Evolutionary conservation across 2,888 invertebrate species (phyloP).

Genomic region (Drosophila peninsularis): DNA sequence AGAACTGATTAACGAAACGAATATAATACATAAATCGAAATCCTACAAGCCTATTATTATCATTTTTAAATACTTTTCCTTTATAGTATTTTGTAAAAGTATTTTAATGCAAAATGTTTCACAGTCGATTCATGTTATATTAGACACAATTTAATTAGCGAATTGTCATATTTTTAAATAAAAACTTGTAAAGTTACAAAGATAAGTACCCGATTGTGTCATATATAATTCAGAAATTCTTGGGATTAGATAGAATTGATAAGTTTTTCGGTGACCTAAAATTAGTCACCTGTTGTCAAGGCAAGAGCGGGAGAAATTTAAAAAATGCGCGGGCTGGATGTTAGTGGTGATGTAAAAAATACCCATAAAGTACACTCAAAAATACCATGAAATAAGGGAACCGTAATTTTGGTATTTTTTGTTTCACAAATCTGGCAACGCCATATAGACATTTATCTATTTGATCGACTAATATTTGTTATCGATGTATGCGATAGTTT

Average conservation of each 20-base stretch:
- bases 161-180: conserved; percentile 77
- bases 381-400: background rate
- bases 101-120: conserved; percentile 66
- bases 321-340: background rate
- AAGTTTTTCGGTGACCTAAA: background rate
- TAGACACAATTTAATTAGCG: conserved; percentile 78
- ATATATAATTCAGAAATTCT: background rate
- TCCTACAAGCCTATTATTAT: conserved; percentile 18
- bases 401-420: background rate
- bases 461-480: conserved; percentile 5
- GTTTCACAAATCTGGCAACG: conserved; percentile 27
- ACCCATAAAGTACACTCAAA: background rate
- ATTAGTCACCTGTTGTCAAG: conserved; percentile 15
- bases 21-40: conserved; percentile 26
- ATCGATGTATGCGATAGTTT: conserved; percentile 34
- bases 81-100: conserved; percentile 78
- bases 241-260: background rate
- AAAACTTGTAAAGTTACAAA: conserved; percentile 74
- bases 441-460: conserved; percentile 31
- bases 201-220: conserved; percentile 10
- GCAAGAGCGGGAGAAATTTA: background rate
- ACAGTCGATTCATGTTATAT: conserved; percentile 63
- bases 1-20: conserved; percentile 59
- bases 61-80: conserved; percentile 51
- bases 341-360: background rate